These are phyloP conservation scores for Paracentrotus lividus DNA, from an alignment of 53 echinoderm and acorn worm genomes.

Conservation along the genomic window DNA sequence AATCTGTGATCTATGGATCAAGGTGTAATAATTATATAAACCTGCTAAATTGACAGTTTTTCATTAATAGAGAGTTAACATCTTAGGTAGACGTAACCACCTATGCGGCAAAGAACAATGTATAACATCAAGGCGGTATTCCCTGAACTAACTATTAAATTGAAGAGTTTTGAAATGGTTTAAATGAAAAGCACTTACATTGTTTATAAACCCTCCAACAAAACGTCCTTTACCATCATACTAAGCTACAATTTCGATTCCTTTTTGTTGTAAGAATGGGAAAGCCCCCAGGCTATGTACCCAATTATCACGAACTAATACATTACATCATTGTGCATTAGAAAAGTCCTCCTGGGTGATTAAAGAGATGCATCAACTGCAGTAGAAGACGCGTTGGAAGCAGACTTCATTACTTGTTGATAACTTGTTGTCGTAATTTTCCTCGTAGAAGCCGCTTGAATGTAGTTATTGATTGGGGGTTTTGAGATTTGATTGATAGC, in stretches of 20 bases:
- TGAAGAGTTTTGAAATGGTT: background rate
- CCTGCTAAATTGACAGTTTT: too few relatives aligned
- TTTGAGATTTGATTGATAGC: background rate
- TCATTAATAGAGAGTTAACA: background rate
- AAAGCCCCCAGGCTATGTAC: conserved; percentile 40
- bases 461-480: background rate
- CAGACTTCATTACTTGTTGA: conserved; percentile 26
- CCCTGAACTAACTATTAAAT: background rate
- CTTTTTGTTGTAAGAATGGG: background rate
- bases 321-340: conserved; percentile 37
- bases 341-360: conserved; percentile 18
- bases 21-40: too few relatives aligned
- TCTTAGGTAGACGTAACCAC: background rate
- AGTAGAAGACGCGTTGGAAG: background rate
- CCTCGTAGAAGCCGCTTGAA: background rate
- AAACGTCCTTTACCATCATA: background rate
- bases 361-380: conserved; percentile 2
- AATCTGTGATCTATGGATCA: too few relatives aligned
- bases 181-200: background rate
- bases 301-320: conserved; percentile 43
- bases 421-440: background rate
- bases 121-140: background rate
- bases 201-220: background rate
- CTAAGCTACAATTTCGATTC: too few relatives aligned
- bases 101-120: background rate